Conservation (phyloP, 2,888 invertebrate genomes). For the Eristalis pertinax region DNA sequence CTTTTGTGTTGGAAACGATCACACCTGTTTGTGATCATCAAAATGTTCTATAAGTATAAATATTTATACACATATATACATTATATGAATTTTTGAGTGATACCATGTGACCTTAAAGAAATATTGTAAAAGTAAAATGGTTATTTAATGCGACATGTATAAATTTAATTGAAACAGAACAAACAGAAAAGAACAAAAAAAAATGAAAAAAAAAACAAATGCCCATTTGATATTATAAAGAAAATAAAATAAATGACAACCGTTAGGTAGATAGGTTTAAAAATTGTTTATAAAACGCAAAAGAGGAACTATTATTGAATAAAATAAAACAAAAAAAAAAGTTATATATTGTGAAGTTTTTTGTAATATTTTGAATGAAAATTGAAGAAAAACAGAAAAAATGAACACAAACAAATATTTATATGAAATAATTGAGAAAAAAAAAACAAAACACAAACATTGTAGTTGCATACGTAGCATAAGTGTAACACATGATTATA, state of each 20-base stretch:
- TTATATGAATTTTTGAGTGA: conserved; percentile 79
- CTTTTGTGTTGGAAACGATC: conserved; percentile 4
- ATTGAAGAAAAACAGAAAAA: conserved; percentile 3
- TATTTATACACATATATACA: conserved; percentile 47
- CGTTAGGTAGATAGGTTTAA: conserved; percentile 69
- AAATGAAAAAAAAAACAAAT: conserved; percentile 25
- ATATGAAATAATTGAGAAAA: conserved; percentile 2
- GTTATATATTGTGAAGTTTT: conserved; percentile 58
- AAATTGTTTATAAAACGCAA: conserved; percentile 68
- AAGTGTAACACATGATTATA: conserved; percentile 46
- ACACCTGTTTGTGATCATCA: conserved; percentile 51
- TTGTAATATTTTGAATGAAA: conserved; percentile 59
- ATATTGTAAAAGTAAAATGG: conserved; percentile 71
- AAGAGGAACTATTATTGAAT: conserved; percentile 45
- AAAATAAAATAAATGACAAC: conserved; percentile 7
- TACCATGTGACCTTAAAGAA: conserved; percentile 81
- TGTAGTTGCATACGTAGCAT: conserved; percentile 23
- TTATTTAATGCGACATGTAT: conserved; percentile 62
- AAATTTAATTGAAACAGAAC: conserved; percentile 16
- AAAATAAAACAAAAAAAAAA: conserved; percentile 24
- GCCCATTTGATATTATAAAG: conserved; percentile 67
- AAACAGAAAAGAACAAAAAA: conserved; percentile 20
- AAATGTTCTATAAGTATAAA: conserved; percentile 61
- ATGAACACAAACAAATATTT: conserved; percentile 25
- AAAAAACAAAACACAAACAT: not conserved